Evolutionary conservation across 2,888 invertebrate genomes (phyloP).

Genomic region (Polydrusus pterygomalis): DNA sequence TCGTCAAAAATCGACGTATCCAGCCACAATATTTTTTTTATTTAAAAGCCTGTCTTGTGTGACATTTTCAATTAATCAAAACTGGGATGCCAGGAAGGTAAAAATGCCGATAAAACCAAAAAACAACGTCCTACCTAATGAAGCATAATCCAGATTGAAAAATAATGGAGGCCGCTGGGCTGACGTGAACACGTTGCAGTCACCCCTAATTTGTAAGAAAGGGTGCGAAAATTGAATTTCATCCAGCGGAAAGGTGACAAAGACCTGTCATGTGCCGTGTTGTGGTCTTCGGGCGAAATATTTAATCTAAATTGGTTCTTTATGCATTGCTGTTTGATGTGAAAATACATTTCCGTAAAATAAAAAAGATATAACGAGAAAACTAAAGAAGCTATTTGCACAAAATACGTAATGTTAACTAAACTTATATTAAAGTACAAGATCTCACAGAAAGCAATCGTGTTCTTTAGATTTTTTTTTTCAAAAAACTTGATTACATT

Average conservation of each 20-base stretch:
- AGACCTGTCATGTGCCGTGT: conserved; percentile 38
- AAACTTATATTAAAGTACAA: too few species aligned
- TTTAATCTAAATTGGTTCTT: conserved; percentile 11
- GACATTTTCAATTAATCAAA: conserved; percentile 53
- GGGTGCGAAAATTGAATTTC: conserved; percentile 50
- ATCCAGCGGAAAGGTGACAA: conserved; percentile 43
- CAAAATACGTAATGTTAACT: too few species aligned
- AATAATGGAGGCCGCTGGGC: conserved; percentile 41
- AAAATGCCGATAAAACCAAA: conserved; percentile 48
- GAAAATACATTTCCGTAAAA: too few species aligned
- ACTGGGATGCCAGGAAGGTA: conserved; percentile 42
- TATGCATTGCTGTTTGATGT: background rate
- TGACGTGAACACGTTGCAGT: conserved; percentile 40
- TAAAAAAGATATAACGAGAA: too few species aligned
- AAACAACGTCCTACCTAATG: conserved; percentile 52
- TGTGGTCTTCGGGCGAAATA: conserved; percentile 21
- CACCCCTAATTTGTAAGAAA: conserved; percentile 46
- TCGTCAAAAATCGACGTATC: conserved; percentile 40
- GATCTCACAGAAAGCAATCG: too few species aligned
- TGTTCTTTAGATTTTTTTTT: too few species aligned
- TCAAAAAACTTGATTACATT: too few species aligned
- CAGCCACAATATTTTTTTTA: conserved; percentile 31
- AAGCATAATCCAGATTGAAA: conserved; percentile 48
- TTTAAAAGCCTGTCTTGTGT: conserved; percentile 48
- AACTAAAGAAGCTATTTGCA: too few species aligned